Conservation (phyloP, 1,140 invertebrate genomes). For the Ganaspis sp. region DNA sequence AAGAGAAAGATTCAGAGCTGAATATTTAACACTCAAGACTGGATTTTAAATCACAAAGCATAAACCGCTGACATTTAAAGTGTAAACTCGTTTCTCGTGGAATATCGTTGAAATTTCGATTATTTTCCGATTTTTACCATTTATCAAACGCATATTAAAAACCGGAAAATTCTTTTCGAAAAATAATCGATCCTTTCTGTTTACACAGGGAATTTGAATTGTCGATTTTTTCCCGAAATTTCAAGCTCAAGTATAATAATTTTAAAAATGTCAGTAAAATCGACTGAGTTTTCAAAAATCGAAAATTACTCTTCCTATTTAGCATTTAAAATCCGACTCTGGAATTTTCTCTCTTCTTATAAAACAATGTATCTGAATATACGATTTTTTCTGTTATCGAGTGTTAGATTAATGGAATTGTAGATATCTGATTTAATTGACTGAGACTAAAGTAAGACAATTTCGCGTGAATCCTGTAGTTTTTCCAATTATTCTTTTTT, state of each 20-base stretch:
- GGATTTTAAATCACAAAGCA: conserved; percentile 31
- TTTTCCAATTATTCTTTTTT: too few species aligned
- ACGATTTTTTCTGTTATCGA: background rate
- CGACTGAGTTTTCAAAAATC: background rate
- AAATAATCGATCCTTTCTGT: conserved; percentile 14
- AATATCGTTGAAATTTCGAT: conserved; percentile 5
- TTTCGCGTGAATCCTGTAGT: conserved; percentile 17
- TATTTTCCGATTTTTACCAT: background rate
- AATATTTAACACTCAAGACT: conserved; percentile 37
- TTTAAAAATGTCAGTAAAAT: conserved; percentile 16
- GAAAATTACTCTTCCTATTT: too few species aligned
- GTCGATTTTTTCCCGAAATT: background rate
- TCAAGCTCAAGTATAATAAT: conserved; percentile 29
- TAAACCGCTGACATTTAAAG: background rate
- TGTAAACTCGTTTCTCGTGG: conserved; percentile 11
- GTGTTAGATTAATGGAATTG: conserved; percentile 22
- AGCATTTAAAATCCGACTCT: conserved; percentile 12
- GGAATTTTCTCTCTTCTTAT: background rate
- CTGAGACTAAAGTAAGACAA: background rate
- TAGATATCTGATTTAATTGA: conserved; percentile 12
- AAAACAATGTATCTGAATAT: background rate
- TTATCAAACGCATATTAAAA: too few species aligned
- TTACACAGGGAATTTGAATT: background rate
- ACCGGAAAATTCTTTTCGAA: too few species aligned
- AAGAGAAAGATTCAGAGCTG: conserved; percentile 7